Evolutionary conservation across 2,888 invertebrate genomes (phyloP), one percentile per base, ranked within the genome.

Genomic region (Incurvaria masculella): DNA sequence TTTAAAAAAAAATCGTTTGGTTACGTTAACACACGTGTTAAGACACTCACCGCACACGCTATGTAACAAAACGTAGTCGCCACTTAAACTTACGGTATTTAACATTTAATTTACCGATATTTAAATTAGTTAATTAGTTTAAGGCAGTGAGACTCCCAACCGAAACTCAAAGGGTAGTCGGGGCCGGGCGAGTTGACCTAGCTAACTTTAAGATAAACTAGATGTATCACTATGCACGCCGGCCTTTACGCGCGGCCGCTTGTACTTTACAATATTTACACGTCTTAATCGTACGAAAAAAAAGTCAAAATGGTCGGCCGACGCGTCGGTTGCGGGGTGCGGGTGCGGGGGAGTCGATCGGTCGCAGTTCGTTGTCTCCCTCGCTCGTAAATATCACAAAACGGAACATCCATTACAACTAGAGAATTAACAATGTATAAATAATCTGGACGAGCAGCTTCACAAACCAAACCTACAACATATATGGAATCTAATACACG

Each of bases 81-180:
- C 33, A 11, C 33, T 33, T 33, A 33, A 33, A 11, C 33, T 33
- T 33, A 33, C 33, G 11, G 3, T n/a, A n/a, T n/a, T 6, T 11
- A 33, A 14, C 14, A 14, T 14, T 33, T 33, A 11, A 33, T 33
- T 33, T 33, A 33, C 6, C 33, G 33, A 33, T 14, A 5, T 20
- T 21, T 16, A 27, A 6, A 44, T 53, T 64, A 64, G 63, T 68
- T 47, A 65, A 72, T 71, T 69, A 74, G 61, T 73, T 74, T 78
- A 78, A 78, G 78, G 78, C 78, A 78, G 78, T 78, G 78, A 76
- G 72, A 78, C 73, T 72, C 74, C 78, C 78, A 78, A 76, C 76
- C 67, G 67, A 76, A 76, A 75, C 66, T 69, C 65, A 68, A 76
- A 74, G 73, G 73, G 72, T 68, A 70, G 78, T 76, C 72, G 76